These are phyloP conservation scores for Pseudonaja textilis DNA, from an alignment of 2,113 vertebrate species.

Conservation along the genomic window DNA sequence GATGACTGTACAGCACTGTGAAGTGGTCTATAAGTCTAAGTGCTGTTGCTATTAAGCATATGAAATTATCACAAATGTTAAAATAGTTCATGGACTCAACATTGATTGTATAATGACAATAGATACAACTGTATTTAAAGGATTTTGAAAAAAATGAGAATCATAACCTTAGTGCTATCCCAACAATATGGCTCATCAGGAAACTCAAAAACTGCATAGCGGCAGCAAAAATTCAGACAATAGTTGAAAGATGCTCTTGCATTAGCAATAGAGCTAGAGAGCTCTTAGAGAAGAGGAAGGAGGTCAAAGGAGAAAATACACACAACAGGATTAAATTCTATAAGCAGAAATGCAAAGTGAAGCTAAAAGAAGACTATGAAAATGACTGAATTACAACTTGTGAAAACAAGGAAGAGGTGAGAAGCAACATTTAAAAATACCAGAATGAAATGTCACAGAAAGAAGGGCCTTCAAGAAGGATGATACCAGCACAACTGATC, in stretches of 20 bases:
- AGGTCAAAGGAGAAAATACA: background rate
- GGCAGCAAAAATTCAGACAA: background rate
- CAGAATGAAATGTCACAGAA: background rate
- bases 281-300: background rate
- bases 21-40: no score
- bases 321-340: background rate
- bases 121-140: background rate
- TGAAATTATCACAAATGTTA: background rate
- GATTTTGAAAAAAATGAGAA: background rate
- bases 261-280: background rate
- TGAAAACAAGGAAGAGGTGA: background rate
- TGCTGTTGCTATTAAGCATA: background rate
- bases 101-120: background rate
- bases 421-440: background rate
- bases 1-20: no score
- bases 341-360: background rate
- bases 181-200: background rate
- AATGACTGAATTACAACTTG: background rate
- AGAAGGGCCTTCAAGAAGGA: background rate
- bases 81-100: background rate
- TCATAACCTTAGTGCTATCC: background rate
- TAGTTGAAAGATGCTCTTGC: background rate
- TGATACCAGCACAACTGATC: background rate
- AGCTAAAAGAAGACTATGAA: background rate
- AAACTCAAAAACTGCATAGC: background rate